phyloP scores from a whole-genome alignment of 30 jellyfish, hydroid and myxozoan genomes.

The Hydractinia symbiolongicarpus region DNA sequence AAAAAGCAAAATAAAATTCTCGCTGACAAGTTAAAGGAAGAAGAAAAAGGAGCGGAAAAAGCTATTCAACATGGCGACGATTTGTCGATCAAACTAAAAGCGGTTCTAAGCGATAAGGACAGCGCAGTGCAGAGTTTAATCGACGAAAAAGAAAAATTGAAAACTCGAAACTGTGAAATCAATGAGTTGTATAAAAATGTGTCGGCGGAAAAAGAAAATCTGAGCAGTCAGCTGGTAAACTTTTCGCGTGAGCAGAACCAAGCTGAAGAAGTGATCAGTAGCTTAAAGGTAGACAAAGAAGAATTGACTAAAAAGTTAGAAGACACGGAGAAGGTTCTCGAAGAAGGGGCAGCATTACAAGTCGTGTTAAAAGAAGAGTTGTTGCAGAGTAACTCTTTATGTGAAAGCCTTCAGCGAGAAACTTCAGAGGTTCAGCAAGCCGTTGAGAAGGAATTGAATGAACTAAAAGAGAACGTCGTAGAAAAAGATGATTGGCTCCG shows the following conservation, averaged over 20 bases:
- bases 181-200: background rate
- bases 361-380: background rate
- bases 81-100: background rate
- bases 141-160: background rate
- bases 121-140: background rate
- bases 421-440: background rate
- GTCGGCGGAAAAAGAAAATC: background rate
- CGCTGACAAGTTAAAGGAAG: background rate
- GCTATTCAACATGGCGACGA: background rate
- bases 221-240: background rate
- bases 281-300: background rate
- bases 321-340: background rate
- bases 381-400: background rate
- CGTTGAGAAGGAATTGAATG: background rate
- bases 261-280: too few species aligned
- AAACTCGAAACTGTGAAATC: background rate
- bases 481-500: background rate
- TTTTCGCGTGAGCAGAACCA: background rate
- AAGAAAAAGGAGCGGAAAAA: background rate
- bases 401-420: background rate
- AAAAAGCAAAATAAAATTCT: conserved; percentile 2
- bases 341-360: background rate
- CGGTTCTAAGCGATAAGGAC: background rate
- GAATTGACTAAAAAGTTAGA: background rate
- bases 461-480: background rate